Conservation (phyloP, 2,888 invertebrate species). For the Pyrochroa serraticornis region DNA sequence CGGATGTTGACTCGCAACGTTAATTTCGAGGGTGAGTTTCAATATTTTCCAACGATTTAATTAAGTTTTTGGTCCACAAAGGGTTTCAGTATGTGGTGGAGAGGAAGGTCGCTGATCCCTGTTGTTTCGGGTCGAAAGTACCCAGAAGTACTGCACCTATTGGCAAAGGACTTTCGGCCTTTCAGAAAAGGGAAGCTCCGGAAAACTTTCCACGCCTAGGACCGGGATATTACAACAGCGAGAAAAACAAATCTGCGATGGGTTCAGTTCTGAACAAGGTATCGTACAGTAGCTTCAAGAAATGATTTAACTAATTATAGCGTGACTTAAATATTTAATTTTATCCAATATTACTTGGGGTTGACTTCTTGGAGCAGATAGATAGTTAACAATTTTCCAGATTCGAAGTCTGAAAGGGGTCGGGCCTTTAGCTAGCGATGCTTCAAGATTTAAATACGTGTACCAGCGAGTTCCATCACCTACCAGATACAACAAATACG, state of each 20-base stretch:
- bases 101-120: slow-evolving; percentile 41
- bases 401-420: slow-evolving; percentile 47
- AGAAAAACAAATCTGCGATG: slow-evolving; percentile 42
- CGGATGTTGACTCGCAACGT: slow-evolving; percentile 8
- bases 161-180: slow-evolving; percentile 44
- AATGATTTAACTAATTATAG: too few relatives aligned
- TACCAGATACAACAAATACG: slow-evolving; percentile 42
- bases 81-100: slow-evolving; percentile 54
- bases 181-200: slow-evolving; percentile 39
- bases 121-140: slow-evolving; percentile 51
- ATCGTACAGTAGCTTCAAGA: not conserved
- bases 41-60: not conserved
- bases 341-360: too few relatives aligned
- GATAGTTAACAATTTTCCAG: slow-evolving; percentile 31
- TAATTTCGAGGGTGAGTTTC: slow-evolving; percentile 1
- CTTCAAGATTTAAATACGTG: slow-evolving; percentile 43
- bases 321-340: too few relatives aligned
- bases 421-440: slow-evolving; percentile 45
- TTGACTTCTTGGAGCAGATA: too few relatives aligned
- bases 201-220: slow-evolving; percentile 40
- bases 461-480: slow-evolving; percentile 48
- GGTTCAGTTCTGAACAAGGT: slow-evolving; percentile 45
- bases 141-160: slow-evolving; percentile 45
- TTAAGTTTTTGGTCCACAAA: slow-evolving; percentile 14
- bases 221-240: slow-evolving; percentile 43